These are phyloP conservation scores for Eupithecia inturbata DNA, from an alignment of 2,888 invertebrate species.

Conservation along the genomic window DNA sequence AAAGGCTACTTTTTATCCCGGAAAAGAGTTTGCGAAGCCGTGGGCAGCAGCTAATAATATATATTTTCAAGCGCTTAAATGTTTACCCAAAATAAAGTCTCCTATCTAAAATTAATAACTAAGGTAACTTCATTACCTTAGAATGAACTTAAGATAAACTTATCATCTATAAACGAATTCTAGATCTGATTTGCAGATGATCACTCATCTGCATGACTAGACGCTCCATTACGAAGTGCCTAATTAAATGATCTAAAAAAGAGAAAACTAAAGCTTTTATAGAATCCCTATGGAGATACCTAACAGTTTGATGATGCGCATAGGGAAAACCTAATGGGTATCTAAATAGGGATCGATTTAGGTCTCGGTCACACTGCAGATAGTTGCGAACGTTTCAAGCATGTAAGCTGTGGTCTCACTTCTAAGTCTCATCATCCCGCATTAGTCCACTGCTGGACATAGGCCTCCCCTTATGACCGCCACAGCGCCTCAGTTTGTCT, in stretches of 20 bases:
- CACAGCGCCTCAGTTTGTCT: too few species aligned
- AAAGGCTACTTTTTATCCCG: too few species aligned
- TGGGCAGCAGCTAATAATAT: too few species aligned
- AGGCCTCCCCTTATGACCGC: too few species aligned
- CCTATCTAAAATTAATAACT: too few species aligned
- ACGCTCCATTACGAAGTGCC: neutral
- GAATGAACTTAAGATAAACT: too few species aligned
- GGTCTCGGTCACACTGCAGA: neutral
- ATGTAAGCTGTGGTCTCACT: neutral
- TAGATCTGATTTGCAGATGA: conserved; percentile 2
- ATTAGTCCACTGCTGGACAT: too few species aligned
- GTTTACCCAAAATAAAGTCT: neutral
- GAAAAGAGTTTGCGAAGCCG: too few species aligned
- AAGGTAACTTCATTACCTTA: too few species aligned
- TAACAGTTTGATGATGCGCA: conserved; percentile 16
- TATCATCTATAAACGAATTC: neutral
- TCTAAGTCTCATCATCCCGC: too few species aligned
- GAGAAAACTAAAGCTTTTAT: neutral
- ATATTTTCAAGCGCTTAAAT: neutral
- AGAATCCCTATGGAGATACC: neutral
- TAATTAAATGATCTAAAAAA: neutral
- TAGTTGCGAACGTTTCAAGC: neutral
- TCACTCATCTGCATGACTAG: neutral
- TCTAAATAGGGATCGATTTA: conserved; percentile 19
- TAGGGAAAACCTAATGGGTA: conserved; percentile 13